These are phyloP conservation scores for Caenorhabditis sulstoni DNA, from an alignment of 2,888 invertebrate species.

Conservation along the genomic window DNA sequence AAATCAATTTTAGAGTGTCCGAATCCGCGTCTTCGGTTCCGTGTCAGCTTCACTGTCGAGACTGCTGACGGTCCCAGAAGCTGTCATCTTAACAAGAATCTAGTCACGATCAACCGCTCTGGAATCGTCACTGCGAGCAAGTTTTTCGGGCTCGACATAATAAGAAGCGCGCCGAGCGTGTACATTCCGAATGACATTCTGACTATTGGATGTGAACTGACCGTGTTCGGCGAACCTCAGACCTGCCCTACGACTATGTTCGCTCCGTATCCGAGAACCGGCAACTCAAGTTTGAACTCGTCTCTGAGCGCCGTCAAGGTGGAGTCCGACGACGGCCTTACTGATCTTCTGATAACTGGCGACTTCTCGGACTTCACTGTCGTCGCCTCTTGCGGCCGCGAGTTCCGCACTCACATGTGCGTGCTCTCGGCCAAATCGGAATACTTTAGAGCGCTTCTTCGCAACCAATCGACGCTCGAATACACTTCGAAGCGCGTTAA, in stretches of 20 bases:
- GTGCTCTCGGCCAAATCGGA: constrained; percentile 96
- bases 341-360: constrained; percentile 23
- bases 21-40: constrained; percentile 66
- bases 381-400: constrained; percentile 26
- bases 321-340: constrained; percentile 6
- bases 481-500: constrained; percentile 86
- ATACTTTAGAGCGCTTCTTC: constrained; percentile 99
- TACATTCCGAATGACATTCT: constrained; percentile 66
- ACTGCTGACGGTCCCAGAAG: constrained; percentile 70
- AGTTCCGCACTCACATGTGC: constrained; percentile 88
- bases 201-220: constrained; percentile 63
- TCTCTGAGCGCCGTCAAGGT: too few species aligned
- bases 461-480: constrained; percentile 96
- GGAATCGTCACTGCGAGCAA: constrained; percentile 75
- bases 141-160: constrained; percentile 69
- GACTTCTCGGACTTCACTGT: constrained; percentile 55
- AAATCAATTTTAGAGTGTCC: constrained; percentile 62
- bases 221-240: constrained; percentile 66
- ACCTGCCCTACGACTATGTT: constrained; percentile 20
- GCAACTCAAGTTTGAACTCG: not conserved
- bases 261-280: constrained; percentile 27
- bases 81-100: constrained; percentile 73
- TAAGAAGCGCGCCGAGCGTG: constrained; percentile 53
- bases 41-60: constrained; percentile 72
- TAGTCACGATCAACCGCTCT: constrained; percentile 73